Evolutionary conservation across 2,888 invertebrate genomes (phyloP).

Genomic region (Tetragonula carbonaria): DNA sequence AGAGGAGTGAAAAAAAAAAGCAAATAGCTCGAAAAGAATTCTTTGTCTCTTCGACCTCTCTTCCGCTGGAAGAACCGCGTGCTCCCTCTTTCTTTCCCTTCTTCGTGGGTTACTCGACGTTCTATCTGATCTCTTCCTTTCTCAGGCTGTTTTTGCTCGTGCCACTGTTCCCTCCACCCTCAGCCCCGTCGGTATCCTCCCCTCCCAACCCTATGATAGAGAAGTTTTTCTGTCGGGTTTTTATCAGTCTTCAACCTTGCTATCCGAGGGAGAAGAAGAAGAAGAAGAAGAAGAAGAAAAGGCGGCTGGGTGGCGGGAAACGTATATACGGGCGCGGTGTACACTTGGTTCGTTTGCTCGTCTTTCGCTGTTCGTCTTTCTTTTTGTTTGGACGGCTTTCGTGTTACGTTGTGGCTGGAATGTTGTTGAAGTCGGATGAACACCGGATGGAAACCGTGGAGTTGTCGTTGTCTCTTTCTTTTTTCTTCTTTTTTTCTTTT

Average conservation of each 20-base stretch:
- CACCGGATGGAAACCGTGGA: not conserved
- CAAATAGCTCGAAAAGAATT: constrained; percentile 55
- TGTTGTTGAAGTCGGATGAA: constrained; percentile 15
- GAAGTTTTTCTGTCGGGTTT: constrained; percentile 53
- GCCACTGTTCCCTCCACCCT: constrained; percentile 16
- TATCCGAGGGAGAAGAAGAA: constrained; percentile 19
- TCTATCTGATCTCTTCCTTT: constrained; percentile 59
- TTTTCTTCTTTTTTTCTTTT: no score
- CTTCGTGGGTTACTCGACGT: constrained; percentile 19
- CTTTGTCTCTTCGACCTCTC: constrained; percentile 49
- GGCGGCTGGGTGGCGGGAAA: constrained; percentile 28
- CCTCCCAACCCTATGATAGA: constrained; percentile 33
- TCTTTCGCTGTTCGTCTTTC: constrained; percentile 12
- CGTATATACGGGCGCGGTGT: not conserved
- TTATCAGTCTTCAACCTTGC: constrained; percentile 51
- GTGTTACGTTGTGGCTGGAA: constrained; percentile 21
- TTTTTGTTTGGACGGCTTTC: not conserved
- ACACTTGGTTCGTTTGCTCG: constrained; percentile 10
- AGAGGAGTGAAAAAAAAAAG: constrained; percentile 9
- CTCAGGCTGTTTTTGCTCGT: constrained; percentile 62
- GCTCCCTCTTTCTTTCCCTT: constrained; percentile 17
- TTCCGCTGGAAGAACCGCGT: not conserved
- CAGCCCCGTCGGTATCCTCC: not conserved
- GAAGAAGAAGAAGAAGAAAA: not conserved
- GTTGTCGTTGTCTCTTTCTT: not conserved